A percentile compares a stretch with the other conserved stretches of the same genome.
phyloP scores from a whole-genome alignment of 2,888 invertebrate genomes.

The Epistrophe grossulariae region DNA sequence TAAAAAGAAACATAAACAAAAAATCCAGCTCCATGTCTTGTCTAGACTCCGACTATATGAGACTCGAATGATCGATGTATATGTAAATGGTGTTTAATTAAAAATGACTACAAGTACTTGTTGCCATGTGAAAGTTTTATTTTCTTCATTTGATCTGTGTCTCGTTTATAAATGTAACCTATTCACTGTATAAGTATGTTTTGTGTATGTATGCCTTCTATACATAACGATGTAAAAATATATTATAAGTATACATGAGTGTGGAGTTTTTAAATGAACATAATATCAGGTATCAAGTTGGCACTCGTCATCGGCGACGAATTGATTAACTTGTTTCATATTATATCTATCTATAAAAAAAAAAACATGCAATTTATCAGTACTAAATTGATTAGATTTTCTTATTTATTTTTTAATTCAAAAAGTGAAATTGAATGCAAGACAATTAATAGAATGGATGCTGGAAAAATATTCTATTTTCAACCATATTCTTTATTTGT shows the following conservation, averaged over 20 bases:
- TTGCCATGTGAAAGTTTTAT: constrained; percentile 66
- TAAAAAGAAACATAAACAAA: background rate
- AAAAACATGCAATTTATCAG: constrained; percentile 1
- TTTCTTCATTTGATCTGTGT: constrained; percentile 36
- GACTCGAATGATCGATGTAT: constrained; percentile 25
- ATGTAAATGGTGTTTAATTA: constrained; percentile 60
- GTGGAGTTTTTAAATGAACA: constrained; percentile 33
- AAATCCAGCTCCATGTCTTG: constrained; percentile 11
- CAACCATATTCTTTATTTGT: too few relatives aligned
- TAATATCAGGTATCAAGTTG: constrained; percentile 48
- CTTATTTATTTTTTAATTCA: background rate
- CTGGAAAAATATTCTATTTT: background rate
- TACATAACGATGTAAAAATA: background rate
- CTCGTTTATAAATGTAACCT: constrained; percentile 2
- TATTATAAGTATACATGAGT: background rate
- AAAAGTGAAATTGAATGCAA: background rate
- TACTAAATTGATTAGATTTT: background rate
- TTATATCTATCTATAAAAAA: constrained; percentile 9
- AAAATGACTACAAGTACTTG: constrained; percentile 44
- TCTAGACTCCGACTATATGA: constrained; percentile 12
- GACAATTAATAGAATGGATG: background rate
- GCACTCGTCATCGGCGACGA: constrained; percentile 25
- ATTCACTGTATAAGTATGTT: background rate
- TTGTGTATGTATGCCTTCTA: background rate
- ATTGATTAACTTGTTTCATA: constrained; percentile 62